These are phyloP conservation scores for Oenanthe oenanthe DNA, from an alignment of 2,113 vertebrate species.

Conservation along the genomic window DNA sequence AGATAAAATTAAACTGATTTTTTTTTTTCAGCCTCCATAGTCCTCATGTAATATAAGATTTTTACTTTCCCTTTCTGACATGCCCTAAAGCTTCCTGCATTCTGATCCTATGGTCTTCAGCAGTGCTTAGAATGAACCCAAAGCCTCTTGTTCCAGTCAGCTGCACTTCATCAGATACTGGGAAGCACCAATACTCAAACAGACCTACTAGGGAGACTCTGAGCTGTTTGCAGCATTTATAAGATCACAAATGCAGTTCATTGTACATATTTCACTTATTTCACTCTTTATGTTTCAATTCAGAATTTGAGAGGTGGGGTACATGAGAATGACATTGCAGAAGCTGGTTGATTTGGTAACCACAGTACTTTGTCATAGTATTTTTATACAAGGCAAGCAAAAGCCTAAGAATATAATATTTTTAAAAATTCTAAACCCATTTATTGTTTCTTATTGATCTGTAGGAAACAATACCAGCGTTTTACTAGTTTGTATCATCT, in stretches of 20 bases:
- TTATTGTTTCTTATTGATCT: neutral
- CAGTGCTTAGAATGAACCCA: neutral
- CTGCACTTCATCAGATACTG: neutral
- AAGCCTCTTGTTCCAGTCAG: neutral
- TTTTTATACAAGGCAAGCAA: neutral
- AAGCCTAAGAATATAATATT: neutral
- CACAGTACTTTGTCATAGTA: neutral
- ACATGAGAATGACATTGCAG: neutral
- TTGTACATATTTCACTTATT: neutral
- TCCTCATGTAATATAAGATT: neutral
- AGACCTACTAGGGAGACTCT: neutral
- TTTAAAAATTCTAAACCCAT: neutral
- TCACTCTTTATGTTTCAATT: neutral
- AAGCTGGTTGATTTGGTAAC: neutral
- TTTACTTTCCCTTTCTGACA: neutral
- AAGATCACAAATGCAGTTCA: neutral
- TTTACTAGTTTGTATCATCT: conserved; percentile 12
- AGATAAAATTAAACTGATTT: neutral
- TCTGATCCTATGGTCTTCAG: neutral
- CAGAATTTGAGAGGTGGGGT: neutral
- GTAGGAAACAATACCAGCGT: neutral
- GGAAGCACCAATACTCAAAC: neutral
- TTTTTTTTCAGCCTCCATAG: neutral
- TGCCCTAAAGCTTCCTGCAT: neutral
- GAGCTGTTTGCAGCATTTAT: neutral